phyloP scores from a whole-genome alignment of 92 coral and sea anemone species.

The Zoanthus solanderi region DNA sequence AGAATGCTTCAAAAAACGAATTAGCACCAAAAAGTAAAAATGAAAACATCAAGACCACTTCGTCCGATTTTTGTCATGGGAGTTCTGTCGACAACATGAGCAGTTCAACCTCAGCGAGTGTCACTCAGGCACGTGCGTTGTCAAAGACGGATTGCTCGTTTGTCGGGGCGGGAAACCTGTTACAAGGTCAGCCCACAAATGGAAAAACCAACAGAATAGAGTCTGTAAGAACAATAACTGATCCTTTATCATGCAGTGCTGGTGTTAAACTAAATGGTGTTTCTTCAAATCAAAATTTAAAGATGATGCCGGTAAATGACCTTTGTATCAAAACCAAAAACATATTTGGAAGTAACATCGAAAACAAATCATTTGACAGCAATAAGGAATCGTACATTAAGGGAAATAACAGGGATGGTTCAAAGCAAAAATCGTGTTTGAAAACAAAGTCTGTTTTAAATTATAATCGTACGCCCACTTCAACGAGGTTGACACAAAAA shows the following conservation, averaged over 20 bases:
- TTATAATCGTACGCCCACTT: constrained; percentile 19
- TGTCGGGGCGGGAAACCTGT: constrained; percentile 47
- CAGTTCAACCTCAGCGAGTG: constrained; percentile 12
- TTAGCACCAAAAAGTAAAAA: constrained; percentile 2
- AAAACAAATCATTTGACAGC: not conserved
- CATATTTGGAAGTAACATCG: not conserved
- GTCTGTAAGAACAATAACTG: not conserved
- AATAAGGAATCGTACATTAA: not conserved
- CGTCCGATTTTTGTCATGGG: not conserved
- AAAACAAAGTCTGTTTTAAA: constrained; percentile 19
- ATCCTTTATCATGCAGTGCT: not conserved
- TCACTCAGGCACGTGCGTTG: constrained; percentile 28
- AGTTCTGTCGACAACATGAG: constrained; percentile 13
- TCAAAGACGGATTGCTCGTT: constrained; percentile 36
- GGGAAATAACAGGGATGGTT: not conserved
- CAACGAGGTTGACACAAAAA: constrained; percentile 35
- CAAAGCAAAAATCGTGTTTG: constrained; percentile 14
- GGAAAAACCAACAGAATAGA: constrained; percentile 14
- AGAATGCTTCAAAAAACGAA: not conserved
- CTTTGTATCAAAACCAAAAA: not conserved
- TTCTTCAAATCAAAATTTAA: constrained; percentile 10
- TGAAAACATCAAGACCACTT: not conserved
- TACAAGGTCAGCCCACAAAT: constrained; percentile 36
- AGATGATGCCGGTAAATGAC: not conserved
- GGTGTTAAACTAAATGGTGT: constrained; percentile 12